Evolutionary conservation across 2,797 vertebrate genomes (phyloP).

Genomic region (Glyptemys insculpta): DNA sequence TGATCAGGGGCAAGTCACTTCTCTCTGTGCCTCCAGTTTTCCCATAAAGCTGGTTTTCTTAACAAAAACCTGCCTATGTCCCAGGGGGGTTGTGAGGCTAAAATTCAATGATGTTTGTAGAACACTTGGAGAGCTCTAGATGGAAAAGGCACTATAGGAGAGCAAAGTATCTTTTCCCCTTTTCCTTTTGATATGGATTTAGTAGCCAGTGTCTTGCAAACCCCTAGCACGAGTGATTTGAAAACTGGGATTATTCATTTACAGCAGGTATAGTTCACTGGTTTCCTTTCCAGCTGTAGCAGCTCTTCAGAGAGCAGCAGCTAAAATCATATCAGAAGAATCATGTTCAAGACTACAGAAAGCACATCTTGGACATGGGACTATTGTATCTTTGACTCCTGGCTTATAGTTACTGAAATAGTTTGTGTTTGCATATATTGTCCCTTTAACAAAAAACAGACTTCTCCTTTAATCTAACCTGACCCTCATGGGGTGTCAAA

Average conservation of each 20-base stretch:
- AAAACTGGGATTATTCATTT: constrained; percentile 32
- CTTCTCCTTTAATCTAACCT: background rate
- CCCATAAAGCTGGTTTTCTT: background rate
- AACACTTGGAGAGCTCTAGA: background rate
- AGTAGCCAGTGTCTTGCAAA: constrained; percentile 35
- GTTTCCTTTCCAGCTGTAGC: constrained; percentile 71
- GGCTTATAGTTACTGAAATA: background rate
- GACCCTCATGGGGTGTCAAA: background rate
- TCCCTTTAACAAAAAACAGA: constrained; percentile 1
- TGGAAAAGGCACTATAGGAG: background rate
- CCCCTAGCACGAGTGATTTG: background rate
- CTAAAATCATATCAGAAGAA: constrained; percentile 64
- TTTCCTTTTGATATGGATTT: constrained; percentile 4
- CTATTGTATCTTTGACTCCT: constrained; percentile 5
- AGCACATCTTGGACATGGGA: constrained; percentile 26
- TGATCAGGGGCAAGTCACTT: background rate
- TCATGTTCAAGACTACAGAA: constrained; percentile 60
- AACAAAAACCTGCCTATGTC: background rate
- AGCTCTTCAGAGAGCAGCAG: constrained; percentile 64
- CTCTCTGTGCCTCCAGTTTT: background rate
- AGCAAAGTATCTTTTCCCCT: background rate
- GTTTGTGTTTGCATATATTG: constrained; percentile 5
- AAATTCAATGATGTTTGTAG: background rate
- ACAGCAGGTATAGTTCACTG: constrained; percentile 57
- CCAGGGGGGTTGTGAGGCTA: background rate